Conservation (phyloP, 2,113 vertebrate genomes). For the Gymnogyps californianus region DNA sequence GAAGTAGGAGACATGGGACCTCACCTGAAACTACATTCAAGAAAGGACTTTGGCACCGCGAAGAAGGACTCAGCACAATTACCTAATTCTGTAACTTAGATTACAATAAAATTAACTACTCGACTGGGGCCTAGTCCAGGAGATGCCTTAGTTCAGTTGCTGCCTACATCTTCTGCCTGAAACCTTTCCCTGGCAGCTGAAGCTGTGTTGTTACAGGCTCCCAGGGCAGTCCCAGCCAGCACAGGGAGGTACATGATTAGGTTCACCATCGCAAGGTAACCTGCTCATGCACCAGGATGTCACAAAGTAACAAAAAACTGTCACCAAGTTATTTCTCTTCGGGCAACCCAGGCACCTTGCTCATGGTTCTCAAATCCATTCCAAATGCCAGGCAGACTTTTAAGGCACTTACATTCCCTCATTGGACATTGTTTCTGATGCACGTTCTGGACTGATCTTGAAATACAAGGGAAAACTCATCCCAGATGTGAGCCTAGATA, state of each 20-base stretch:
- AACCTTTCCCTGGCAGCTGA: neutral
- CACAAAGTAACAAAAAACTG: neutral
- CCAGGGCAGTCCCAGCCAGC: neutral
- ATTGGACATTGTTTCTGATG: neutral
- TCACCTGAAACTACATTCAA: neutral
- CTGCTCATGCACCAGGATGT: accelerated
- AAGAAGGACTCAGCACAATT: neutral
- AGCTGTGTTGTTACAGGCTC: neutral
- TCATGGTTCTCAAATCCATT: neutral
- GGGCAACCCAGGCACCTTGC: neutral
- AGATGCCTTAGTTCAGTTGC: neutral
- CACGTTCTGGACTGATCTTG: neutral
- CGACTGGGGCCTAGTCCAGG: neutral
- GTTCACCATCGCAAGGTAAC: neutral
- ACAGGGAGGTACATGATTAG: neutral
- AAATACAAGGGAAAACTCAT: neutral
- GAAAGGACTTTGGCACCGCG: neutral
- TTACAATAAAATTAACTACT: neutral
- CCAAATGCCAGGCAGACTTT: neutral
- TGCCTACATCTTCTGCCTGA: neutral
- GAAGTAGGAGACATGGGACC: neutral
- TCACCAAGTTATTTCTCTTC: neutral
- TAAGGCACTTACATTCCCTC: neutral
- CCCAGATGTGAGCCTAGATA: neutral
- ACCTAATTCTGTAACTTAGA: neutral